These are phyloP conservation scores for Drosophila borborema DNA, from an alignment of 2,888 invertebrate genomes.

Conservation along the genomic window DNA sequence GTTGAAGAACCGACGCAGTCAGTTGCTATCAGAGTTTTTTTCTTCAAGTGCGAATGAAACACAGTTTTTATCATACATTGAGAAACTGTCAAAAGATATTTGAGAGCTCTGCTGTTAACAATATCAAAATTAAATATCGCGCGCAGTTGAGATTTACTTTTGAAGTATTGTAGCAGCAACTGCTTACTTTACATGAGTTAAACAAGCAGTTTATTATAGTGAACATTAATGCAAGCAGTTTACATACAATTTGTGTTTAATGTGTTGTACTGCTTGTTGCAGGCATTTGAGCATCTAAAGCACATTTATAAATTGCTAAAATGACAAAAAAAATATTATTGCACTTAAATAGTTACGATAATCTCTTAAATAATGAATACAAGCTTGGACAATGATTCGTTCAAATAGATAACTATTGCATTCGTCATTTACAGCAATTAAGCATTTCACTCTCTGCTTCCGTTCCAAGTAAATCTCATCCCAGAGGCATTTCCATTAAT, in stretches of 20 bases:
- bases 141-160: background rate
- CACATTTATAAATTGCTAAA: background rate
- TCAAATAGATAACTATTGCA: background rate
- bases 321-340: background rate
- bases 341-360: background rate
- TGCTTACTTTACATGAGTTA: background rate
- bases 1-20: too few relatives aligned
- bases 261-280: constrained; percentile 16
- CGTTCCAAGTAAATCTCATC: constrained; percentile 3
- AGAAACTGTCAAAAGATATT: too few relatives aligned
- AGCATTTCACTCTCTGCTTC: constrained; percentile 2
- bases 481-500: constrained; percentile 40
- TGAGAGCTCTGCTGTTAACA: too few relatives aligned
- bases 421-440: constrained; percentile 16
- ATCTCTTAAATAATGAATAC: background rate
- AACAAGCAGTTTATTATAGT: constrained; percentile 1
- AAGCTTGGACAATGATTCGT: background rate
- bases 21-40: too few relatives aligned
- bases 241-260: background rate
- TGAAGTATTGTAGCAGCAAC: background rate
- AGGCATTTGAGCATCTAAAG: background rate
- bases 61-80: too few relatives aligned
- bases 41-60: too few relatives aligned
- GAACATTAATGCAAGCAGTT: background rate
- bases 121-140: background rate